Evolutionary conservation across 1,140 invertebrate genomes (phyloP).

Genomic region (Pseudomyrmex dendroicus): DNA sequence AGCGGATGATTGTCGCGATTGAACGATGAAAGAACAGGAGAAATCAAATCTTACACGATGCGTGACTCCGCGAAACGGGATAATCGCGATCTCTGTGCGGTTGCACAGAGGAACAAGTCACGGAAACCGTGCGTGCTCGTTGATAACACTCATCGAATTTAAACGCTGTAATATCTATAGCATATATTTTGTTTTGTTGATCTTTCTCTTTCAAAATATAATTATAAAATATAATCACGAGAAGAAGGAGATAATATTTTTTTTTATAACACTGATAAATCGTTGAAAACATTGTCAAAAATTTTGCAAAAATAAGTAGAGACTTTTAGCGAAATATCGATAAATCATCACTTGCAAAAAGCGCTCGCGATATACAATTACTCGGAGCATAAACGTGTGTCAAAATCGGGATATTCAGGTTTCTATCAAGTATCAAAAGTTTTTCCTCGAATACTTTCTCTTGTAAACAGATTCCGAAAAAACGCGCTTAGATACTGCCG

Average conservation of each 20-base stretch:
- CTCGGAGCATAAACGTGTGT: not conserved
- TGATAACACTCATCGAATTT: not conserved
- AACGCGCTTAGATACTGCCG: not conserved
- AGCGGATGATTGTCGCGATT: constrained; percentile 13
- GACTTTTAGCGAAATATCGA: not conserved
- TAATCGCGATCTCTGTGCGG: not conserved
- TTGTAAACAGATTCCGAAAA: not conserved
- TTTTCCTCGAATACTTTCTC: constrained; percentile 19
- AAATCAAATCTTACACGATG: not conserved
- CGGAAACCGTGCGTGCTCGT: not conserved
- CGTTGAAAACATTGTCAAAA: not conserved
- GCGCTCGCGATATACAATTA: not conserved
- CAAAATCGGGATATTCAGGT: not conserved
- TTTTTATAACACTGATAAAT: too few species aligned
- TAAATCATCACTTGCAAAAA: not conserved
- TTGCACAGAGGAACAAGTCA: not conserved
- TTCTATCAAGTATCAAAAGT: constrained; percentile 12
- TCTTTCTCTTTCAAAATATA: too few species aligned
- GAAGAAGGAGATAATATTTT: too few species aligned
- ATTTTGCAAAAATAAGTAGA: not conserved
- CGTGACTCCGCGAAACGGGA: not conserved
- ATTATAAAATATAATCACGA: too few species aligned
- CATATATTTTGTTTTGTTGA: not conserved
- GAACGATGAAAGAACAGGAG: not conserved
- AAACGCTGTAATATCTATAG: not conserved